Percentiles rank a stretch among this genome's conserved stretches.
Conservation (phyloP, 2,113 vertebrate species). For the Cryptomyrus ogoouensis region DNA sequence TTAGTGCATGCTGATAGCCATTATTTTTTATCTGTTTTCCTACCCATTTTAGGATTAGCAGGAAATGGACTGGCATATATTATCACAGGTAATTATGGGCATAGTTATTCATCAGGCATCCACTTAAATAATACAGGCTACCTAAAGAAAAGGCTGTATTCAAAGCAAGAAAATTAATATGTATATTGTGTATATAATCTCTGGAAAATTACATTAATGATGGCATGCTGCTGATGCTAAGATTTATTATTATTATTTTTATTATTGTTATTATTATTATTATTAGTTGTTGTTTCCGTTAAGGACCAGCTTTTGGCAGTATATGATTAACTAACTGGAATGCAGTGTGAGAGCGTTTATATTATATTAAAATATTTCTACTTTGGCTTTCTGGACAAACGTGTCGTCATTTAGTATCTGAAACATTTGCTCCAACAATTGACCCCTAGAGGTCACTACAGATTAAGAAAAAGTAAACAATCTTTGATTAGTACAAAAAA, state of each 20-base stretch:
- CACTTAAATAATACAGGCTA: neutral
- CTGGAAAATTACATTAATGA: neutral
- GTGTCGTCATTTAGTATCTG: neutral
- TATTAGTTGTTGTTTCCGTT: neutral
- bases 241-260: neutral
- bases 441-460: conserved; percentile 32
- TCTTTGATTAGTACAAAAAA: neutral
- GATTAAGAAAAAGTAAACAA: conserved; percentile 27
- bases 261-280: neutral
- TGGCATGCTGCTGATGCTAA: neutral
- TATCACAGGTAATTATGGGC: neutral
- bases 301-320: neutral
- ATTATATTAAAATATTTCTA: neutral
- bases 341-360: neutral
- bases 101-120: neutral
- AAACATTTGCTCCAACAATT: conserved; percentile 12
- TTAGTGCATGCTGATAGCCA: neutral
- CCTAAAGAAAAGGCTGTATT: neutral
- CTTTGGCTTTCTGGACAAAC: neutral
- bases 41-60: neutral
- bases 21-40: neutral
- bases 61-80: neutral
- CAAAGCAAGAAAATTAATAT: neutral
- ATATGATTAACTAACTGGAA: neutral
- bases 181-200: neutral